Base-by-base conservation (phyloP, 2,113 vertebrate species). In the Rhinoderma darwinii region DNA sequence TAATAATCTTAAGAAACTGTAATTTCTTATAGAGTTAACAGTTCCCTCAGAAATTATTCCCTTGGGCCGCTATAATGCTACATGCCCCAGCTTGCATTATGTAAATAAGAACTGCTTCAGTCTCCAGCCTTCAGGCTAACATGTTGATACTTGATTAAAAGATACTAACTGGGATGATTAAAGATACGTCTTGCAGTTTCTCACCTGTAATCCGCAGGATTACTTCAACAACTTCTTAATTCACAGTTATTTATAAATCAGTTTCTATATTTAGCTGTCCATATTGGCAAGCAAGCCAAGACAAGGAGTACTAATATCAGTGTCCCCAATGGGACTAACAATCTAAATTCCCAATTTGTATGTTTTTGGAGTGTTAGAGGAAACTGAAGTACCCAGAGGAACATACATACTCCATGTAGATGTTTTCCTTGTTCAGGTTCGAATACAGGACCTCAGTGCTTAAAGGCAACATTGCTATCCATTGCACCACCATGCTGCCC, bases 61-160 rank as follows among this genome's bases (percentile, higher is more conserved):
- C n/a, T 80, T n/a, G 32, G n/a, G 20, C 12, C 22, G 35, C 9
- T 22, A 10, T 11, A 41, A 66, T 59, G 51, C 41, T 27, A 15
- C 79, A 44, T 44, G 56, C 61, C 39, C 61, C 25, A 32, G 79
- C 56, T 44, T 82, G 79, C 14, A 66, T 41, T 10, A 44, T 82
- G 35, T 6, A 22, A 70, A 35, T 82, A 22, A 82, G 9, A 47
- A 15, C 44, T 11, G 63, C 22, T 72, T 51, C 81, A 68, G 30
- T 61, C 44, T 47, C 59, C n/a, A 82, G n/a, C 54, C 54, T 30
- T 50, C 47, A 37, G 39, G 56, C 41, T 35, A 72, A 51, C 81
- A 51, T 83, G 81, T 83, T 72, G 61, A 27, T 83, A 72, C 81
- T 83, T 83, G 81, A 82, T 83, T 83, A 72, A n/a, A 27, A 51